A percentile compares a stretch with the other conserved stretches of the same genome.
These are phyloP conservation scores for Chrysodeixis includens DNA, from an alignment of 2,888 invertebrate species.

Conservation along the genomic window DNA sequence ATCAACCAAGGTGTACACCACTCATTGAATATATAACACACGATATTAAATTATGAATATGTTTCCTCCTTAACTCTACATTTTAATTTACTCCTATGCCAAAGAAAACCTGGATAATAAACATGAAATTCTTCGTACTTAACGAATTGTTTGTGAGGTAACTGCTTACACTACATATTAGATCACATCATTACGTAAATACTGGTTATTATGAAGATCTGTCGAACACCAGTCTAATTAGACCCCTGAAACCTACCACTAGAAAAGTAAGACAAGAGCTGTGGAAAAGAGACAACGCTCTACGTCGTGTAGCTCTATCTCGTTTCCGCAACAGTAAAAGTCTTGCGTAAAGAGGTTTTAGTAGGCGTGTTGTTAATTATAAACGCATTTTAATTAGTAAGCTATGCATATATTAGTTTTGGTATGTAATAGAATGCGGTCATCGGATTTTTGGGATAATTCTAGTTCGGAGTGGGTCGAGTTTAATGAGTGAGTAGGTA, in stretches of 20 bases:
- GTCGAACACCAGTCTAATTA: conserved; percentile 21
- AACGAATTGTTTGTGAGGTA: conserved; percentile 20
- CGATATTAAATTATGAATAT: no score
- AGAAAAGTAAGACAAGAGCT: no score
- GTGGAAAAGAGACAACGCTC: no score
- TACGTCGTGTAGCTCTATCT: no score
- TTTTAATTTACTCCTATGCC: not conserved
- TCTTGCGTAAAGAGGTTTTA: no score
- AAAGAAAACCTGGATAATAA: not conserved
- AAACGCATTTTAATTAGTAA: conserved; percentile 3
- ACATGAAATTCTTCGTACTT: not conserved
- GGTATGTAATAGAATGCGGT: conserved; percentile 3
- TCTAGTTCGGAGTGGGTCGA: not conserved
- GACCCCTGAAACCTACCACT: not conserved
- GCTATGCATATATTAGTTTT: not conserved
- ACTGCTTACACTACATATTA: conserved; percentile 34
- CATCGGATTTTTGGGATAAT: not conserved
- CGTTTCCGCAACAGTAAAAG: no score
- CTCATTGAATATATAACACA: no score
- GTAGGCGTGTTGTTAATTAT: not conserved
- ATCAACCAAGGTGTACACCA: no score
- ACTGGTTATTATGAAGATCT: conserved; percentile 19
- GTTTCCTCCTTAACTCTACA: not conserved
- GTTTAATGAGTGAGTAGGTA: not conserved
- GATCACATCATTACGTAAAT: conserved; percentile 22